Percentiles rank a stretch among this genome's conserved stretches.
These are phyloP conservation scores for Zalophus californianus DNA, from an alignment of 2,797 vertebrate genomes.

Conservation along the genomic window DNA sequence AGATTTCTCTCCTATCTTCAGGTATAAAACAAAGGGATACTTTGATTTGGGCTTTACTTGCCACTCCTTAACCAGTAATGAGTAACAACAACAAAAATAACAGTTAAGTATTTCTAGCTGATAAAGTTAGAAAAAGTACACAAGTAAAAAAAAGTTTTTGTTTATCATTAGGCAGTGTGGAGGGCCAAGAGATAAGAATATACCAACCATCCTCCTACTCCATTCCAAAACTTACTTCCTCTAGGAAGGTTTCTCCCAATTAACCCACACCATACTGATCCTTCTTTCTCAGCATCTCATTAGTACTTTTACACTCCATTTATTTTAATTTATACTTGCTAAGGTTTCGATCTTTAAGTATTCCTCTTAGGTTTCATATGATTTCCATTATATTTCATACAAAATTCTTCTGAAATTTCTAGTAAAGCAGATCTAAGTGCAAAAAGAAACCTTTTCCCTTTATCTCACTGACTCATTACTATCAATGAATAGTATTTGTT, in stretches of 20 bases:
- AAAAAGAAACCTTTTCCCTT: slow-evolving; percentile 47
- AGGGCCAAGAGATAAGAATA: slow-evolving; percentile 11
- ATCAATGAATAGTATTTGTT: not conserved
- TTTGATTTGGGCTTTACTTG: slow-evolving; percentile 40
- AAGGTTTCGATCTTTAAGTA: not conserved
- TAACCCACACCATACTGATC: not conserved
- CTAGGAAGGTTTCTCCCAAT: not conserved
- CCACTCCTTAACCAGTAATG: slow-evolving; percentile 21
- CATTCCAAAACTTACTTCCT: not conserved
- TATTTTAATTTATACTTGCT: slow-evolving; percentile 28
- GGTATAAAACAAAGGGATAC: slow-evolving; percentile 6
- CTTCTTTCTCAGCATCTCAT: not conserved
- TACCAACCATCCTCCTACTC: not conserved
- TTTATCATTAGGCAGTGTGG: slow-evolving; percentile 15
- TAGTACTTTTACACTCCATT: slow-evolving; percentile 8
- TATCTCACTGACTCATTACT: not conserved
- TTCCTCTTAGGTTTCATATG: slow-evolving; percentile 35
- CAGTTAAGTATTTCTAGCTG: slow-evolving; percentile 2
- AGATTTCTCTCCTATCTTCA: slow-evolving; percentile 52
- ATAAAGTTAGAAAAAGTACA: slow-evolving; percentile 23
- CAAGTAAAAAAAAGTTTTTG: not conserved
- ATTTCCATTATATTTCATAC: slow-evolving; percentile 43
- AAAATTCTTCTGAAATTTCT: slow-evolving; percentile 54
- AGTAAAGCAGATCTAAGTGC: slow-evolving; percentile 51
- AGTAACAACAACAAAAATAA: slow-evolving; percentile 37